phyloP scores from a whole-genome alignment of 2,797 vertebrate species.

The Tarsius wallacei region DNA sequence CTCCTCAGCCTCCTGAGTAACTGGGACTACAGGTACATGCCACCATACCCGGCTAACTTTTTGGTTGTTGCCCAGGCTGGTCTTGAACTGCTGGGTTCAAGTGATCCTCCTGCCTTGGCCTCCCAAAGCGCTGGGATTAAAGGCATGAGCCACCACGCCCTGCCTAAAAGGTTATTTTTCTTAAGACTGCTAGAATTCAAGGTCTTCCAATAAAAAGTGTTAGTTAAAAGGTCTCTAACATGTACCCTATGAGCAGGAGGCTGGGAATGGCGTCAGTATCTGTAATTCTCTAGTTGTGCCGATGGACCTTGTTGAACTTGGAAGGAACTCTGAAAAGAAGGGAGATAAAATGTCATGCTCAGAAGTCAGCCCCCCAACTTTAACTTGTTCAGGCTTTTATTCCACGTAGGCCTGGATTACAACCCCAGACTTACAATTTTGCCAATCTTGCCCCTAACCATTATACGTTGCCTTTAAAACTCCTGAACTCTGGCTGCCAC shows the following conservation, averaged over 20 bases:
- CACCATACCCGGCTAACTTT: no score
- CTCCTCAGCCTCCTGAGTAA: no score
- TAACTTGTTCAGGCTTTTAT: neutral
- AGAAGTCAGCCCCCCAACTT: neutral
- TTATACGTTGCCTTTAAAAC: neutral
- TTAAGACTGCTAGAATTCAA: conserved; percentile 4
- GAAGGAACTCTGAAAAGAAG: conserved; percentile 73
- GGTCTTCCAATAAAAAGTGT: neutral
- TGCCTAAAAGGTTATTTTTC: neutral
- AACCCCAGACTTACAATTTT: neutral
- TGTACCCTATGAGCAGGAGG: conserved; percentile 54
- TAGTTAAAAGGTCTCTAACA: neutral
- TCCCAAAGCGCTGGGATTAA: no score
- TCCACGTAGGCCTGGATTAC: neutral
- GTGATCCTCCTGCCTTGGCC: no score
- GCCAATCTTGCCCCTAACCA: neutral
- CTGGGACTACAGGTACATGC: no score
- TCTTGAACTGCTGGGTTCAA: no score
- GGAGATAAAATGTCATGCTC: neutral
- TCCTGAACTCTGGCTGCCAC: neutral
- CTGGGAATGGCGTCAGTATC: conserved; percentile 54
- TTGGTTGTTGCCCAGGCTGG: no score
- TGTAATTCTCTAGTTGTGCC: neutral
- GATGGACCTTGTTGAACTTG: neutral
- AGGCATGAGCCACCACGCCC: no score